phyloP scores from a whole-genome alignment of 2,113 vertebrate species.

The Pycnonotus jocosus region DNA sequence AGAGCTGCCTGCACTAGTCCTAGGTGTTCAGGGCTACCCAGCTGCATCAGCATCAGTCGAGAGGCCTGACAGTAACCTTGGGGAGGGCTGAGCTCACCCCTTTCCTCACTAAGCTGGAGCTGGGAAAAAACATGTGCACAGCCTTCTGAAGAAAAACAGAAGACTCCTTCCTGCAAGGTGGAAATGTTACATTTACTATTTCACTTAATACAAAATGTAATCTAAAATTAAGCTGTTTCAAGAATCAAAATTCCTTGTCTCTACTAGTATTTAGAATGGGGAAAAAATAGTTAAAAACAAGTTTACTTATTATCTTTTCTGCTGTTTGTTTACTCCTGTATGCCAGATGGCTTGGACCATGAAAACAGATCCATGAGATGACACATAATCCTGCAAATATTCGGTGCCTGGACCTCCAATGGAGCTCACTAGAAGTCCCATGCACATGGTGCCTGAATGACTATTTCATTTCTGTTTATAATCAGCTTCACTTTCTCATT shows the following conservation, averaged over 20 bases:
- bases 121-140: not conserved
- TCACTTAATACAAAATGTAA: not conserved
- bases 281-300: not conserved
- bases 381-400: slow-evolving; percentile 49
- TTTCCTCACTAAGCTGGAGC: not conserved
- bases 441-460: not conserved
- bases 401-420: slow-evolving; percentile 21
- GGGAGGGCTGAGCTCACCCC: not conserved
- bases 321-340: slow-evolving; percentile 52
- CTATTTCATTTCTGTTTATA: slow-evolving; percentile 8
- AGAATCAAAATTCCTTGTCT: not conserved
- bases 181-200: not conserved
- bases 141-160: not conserved
- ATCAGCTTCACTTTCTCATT: slow-evolving; percentile 43
- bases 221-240: not conserved
- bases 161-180: not conserved
- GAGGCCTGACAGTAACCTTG: not conserved
- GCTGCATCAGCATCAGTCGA: not conserved
- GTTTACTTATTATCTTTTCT: slow-evolving; percentile 36
- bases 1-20: not conserved
- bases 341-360: slow-evolving; percentile 38
- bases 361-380: slow-evolving; percentile 40
- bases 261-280: not conserved
- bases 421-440: slow-evolving; percentile 22
- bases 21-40: not conserved